Percentiles rank a stretch among this genome's conserved stretches.
Conservation (phyloP, 2,797 vertebrate genomes). For the Chaenodraco wilsoni region DNA sequence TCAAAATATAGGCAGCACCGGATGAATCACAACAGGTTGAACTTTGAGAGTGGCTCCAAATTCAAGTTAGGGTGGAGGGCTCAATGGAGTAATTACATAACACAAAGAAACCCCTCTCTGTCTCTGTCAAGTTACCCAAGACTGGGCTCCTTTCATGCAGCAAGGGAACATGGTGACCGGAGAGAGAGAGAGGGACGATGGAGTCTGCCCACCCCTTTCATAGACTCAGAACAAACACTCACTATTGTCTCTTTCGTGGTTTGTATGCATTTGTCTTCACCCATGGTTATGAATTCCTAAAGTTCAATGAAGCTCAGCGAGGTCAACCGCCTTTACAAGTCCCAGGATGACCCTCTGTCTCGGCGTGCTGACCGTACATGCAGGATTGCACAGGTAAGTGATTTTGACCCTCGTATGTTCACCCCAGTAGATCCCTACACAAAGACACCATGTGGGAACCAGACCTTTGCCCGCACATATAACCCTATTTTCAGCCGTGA, state of each 20-base stretch:
- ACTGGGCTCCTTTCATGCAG: constrained; percentile 69
- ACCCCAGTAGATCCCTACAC: constrained; percentile 30
- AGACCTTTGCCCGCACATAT: constrained; percentile 19
- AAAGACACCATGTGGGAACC: constrained; percentile 53
- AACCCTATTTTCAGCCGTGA: constrained; percentile 61
- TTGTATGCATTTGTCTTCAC: constrained; percentile 21
- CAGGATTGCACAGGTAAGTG: constrained; percentile 33
- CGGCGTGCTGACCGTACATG: constrained; percentile 13
- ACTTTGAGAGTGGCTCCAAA: constrained; percentile 53
- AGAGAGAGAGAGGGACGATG: constrained; percentile 49
- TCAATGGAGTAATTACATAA: constrained; percentile 69
- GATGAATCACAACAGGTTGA: constrained; percentile 38
- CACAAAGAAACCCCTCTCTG: constrained; percentile 64
- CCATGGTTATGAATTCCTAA: not conserved
- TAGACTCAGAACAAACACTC: constrained; percentile 65
- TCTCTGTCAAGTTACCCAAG: constrained; percentile 52
- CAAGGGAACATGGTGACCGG: constrained; percentile 56
- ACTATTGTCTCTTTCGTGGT: constrained; percentile 43
- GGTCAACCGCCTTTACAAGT: constrained; percentile 10
- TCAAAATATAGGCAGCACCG: constrained; percentile 25
- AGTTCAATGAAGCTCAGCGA: constrained; percentile 36
- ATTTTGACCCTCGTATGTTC: constrained; percentile 36
- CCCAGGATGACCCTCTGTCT: constrained; percentile 10
- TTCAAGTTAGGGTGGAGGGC: constrained; percentile 52
- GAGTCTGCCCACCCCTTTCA: constrained; percentile 65